These are phyloP conservation scores for Eleutherodactylus coqui DNA, from an alignment of 2,797 vertebrate genomes.

Conservation along the genomic window DNA sequence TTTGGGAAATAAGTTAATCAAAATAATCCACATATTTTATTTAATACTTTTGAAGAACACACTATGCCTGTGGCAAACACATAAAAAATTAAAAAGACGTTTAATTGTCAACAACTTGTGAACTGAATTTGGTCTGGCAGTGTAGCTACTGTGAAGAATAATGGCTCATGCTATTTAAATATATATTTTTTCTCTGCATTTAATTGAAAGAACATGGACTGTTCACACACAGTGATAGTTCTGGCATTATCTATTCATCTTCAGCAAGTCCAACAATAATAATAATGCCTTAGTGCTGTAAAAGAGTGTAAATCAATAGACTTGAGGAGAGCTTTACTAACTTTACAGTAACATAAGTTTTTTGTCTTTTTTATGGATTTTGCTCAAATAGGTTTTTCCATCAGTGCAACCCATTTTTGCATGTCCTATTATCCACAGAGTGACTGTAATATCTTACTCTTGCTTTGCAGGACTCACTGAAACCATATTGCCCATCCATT, in stretches of 20 bases:
- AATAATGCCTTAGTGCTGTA: background rate
- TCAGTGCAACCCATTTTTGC: too few relatives aligned
- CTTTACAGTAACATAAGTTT: too few relatives aligned
- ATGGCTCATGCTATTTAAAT: background rate
- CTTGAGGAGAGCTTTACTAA: too few relatives aligned
- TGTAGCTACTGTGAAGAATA: background rate
- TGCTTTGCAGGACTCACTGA: too few relatives aligned
- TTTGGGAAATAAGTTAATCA: constrained; percentile 60
- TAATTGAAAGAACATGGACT: background rate
- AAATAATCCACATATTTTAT: constrained; percentile 58
- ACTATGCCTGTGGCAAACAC: constrained; percentile 52
- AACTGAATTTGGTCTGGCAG: constrained; percentile 44
- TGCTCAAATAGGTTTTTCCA: too few relatives aligned
- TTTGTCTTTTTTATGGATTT: too few relatives aligned
- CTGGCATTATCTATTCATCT: too few relatives aligned
- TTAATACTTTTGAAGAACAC: constrained; percentile 56
- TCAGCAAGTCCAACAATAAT: background rate
- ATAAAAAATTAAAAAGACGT: constrained; percentile 54
- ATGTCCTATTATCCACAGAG: too few relatives aligned
- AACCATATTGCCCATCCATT: too few relatives aligned
- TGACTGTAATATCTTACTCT: too few relatives aligned
- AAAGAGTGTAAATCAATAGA: too few relatives aligned
- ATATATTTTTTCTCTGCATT: background rate
- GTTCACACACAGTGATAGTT: too few relatives aligned
- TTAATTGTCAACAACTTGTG: constrained; percentile 57